These are phyloP conservation scores for Erythrocercus mccallii DNA, from an alignment of 2,113 vertebrate species.

Conservation along the genomic window DNA sequence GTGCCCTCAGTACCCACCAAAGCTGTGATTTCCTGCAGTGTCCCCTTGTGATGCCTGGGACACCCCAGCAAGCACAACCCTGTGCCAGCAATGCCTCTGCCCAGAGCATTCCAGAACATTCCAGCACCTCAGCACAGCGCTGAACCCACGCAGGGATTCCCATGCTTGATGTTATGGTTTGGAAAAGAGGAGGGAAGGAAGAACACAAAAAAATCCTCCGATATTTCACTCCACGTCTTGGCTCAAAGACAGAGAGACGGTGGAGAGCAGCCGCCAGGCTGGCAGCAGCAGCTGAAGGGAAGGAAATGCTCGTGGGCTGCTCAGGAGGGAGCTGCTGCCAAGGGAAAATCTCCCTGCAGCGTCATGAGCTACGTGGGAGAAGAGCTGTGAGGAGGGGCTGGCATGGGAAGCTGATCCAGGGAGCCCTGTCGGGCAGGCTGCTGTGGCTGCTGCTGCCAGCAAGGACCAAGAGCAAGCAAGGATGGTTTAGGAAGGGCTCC, in stretches of 20 bases:
- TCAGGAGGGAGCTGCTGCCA: background rate
- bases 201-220: background rate
- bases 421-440: fast-evolving
- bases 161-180: background rate
- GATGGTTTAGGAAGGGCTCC: background rate
- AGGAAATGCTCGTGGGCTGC: fast-evolving
- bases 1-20: background rate
- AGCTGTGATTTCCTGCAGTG: too few relatives aligned
- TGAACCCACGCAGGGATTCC: background rate
- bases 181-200: background rate
- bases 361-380: fast-evolving
- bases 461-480: background rate
- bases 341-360: background rate
- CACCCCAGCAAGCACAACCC: background rate
- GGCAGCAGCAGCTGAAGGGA: background rate
- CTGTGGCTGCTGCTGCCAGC: background rate
- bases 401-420: background rate
- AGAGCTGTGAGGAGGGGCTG: background rate
- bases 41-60: fast-evolving
- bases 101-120: too few relatives aligned
- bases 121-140: background rate
- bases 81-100: background rate
- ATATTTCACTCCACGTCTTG: background rate
- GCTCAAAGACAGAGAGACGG: background rate
- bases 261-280: background rate